These are phyloP conservation scores for Chaetophractus vellerosus DNA, from an alignment of 2,797 vertebrate species.

Conservation along the genomic window DNA sequence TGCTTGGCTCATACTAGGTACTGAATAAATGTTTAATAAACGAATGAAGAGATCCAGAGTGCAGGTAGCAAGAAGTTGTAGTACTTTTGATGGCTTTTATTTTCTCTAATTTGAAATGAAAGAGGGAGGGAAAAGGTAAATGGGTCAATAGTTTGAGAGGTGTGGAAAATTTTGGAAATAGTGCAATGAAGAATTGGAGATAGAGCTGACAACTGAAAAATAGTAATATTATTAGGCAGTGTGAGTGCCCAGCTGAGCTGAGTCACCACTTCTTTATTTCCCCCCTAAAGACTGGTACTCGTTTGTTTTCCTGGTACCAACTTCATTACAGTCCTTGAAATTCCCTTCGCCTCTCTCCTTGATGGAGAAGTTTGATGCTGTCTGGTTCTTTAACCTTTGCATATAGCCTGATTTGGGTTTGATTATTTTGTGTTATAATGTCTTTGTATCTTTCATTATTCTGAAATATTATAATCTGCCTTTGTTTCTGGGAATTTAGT, in stretches of 20 bases:
- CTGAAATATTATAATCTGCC: neutral
- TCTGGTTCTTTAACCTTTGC: neutral
- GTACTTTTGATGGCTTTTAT: neutral
- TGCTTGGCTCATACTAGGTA: neutral
- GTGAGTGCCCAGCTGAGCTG: neutral
- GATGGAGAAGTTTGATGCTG: neutral
- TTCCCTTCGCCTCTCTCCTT: neutral
- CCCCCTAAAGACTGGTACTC: neutral
- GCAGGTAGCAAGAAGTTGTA: neutral
- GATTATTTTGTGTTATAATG: neutral
- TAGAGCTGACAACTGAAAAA: neutral
- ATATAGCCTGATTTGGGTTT: neutral
- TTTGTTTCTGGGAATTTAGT: neutral
- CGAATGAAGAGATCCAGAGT: neutral
- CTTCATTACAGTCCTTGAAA: neutral
- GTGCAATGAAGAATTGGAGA: neutral
- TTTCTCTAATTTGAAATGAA: conserved; percentile 22
- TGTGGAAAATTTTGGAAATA: neutral
- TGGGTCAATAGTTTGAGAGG: neutral
- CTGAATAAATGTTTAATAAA: neutral
- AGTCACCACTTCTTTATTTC: neutral
- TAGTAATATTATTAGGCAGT: neutral
- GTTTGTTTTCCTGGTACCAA: neutral
- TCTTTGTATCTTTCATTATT: neutral
- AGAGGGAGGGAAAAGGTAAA: neutral